Evolutionary conservation across 2,113 vertebrate species (phyloP).

Genomic region (Oophaga pumilio): DNA sequence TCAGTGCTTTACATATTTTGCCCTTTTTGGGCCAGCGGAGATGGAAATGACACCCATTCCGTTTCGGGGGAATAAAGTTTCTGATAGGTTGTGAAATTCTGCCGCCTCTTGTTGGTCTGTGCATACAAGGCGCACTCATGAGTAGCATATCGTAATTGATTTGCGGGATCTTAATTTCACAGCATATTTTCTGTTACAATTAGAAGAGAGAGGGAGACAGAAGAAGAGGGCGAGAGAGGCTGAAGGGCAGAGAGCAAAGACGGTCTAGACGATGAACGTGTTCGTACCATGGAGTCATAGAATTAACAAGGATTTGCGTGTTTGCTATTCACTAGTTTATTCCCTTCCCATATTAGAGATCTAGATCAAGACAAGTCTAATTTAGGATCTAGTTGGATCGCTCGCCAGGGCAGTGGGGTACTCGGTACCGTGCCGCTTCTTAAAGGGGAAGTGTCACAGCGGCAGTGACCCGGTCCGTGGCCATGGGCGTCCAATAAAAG

Average conservation of each 20-base stretch:
- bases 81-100: constrained; percentile 49
- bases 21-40: constrained; percentile 51
- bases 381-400: background rate
- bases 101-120: constrained; percentile 54
- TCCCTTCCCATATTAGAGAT: background rate
- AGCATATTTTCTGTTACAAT: constrained; percentile 53
- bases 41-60: constrained; percentile 60
- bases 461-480: too few relatives aligned
- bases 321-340: background rate
- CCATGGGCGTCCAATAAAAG: too few relatives aligned
- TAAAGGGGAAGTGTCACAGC: too few relatives aligned
- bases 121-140: constrained; percentile 53
- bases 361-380: background rate
- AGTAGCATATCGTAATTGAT: constrained; percentile 54
- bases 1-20: constrained; percentile 52
- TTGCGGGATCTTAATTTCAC: constrained; percentile 55
- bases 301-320: background rate
- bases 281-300: background rate
- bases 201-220: constrained; percentile 54
- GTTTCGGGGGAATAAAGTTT: constrained; percentile 41
- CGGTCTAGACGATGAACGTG: background rate
- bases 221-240: background rate
- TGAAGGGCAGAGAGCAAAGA: background rate
- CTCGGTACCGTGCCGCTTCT: too few relatives aligned
- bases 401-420: too few relatives aligned